Conservation (phyloP, 2,113 vertebrate genomes). For the Sialia sialis region DNA sequence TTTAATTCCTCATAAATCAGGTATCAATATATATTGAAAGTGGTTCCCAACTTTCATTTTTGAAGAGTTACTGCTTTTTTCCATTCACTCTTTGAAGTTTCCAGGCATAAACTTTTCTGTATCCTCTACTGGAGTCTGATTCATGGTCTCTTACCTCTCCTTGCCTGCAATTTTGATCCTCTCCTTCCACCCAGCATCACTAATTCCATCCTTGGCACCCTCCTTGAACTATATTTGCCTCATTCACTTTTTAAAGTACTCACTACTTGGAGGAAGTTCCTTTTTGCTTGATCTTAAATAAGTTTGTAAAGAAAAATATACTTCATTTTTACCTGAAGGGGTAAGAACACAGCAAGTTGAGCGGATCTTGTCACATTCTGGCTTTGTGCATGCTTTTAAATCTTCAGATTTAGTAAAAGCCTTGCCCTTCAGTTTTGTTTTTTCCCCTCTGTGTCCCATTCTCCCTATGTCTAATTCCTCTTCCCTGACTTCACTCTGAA, state of each 20-base stretch:
- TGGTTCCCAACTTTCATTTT: background rate
- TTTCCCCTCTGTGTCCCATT: background rate
- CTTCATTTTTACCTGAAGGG: background rate
- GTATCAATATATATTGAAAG: background rate
- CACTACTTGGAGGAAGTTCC: background rate
- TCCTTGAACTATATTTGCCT: constrained; percentile 3
- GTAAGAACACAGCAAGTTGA: background rate
- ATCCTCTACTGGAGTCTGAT: background rate
- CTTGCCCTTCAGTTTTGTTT: background rate
- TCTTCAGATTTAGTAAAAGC: background rate
- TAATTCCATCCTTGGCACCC: background rate
- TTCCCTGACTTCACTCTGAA: background rate
- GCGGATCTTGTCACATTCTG: background rate
- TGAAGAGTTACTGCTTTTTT: background rate
- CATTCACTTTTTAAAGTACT: background rate
- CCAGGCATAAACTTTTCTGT: background rate
- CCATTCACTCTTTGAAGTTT: background rate
- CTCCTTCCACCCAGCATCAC: background rate
- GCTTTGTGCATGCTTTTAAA: background rate
- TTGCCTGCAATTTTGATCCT: background rate
- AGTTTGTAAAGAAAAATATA: background rate
- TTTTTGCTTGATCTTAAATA: background rate
- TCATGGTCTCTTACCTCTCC: background rate
- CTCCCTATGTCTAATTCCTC: background rate
- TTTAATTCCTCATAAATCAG: background rate